Percentiles rank a stretch among this genome's conserved stretches.
These are phyloP conservation scores for Microctenopoma steveboyesi DNA, from an alignment of 2,797 vertebrate genomes.

Conservation along the genomic window DNA sequence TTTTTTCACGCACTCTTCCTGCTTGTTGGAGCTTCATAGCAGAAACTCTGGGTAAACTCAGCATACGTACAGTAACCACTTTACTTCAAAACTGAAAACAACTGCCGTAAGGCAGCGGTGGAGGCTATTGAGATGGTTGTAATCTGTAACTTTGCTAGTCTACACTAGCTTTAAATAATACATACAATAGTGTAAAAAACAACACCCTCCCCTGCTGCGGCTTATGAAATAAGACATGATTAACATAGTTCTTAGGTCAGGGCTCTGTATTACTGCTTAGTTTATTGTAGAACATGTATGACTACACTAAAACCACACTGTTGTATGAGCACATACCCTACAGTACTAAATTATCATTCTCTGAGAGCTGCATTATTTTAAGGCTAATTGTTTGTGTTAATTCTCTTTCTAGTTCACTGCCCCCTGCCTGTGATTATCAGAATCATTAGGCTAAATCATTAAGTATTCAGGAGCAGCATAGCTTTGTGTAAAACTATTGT, in stretches of 20 bases:
- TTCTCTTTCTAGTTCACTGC: conserved; percentile 46
- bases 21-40: too few relatives aligned
- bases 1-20: too few relatives aligned
- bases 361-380: conserved; percentile 34
- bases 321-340: background rate
- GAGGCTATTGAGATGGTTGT: too few relatives aligned
- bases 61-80: too few relatives aligned
- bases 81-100: too few relatives aligned
- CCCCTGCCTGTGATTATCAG: conserved; percentile 51
- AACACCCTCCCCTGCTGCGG: background rate
- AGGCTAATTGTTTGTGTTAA: conserved; percentile 58
- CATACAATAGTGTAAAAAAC: background rate
- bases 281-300: background rate
- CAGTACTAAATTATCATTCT: conserved; percentile 24
- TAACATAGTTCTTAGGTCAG: background rate
- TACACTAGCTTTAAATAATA: background rate
- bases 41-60: too few relatives aligned
- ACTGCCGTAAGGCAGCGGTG: too few relatives aligned
- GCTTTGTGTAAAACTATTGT: conserved; percentile 32
- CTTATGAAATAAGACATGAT: conserved; percentile 18
- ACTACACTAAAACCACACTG: conserved; percentile 3
- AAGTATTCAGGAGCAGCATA: conserved; percentile 37
- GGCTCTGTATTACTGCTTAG: background rate
- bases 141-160: too few relatives aligned
- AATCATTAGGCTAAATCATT: conserved; percentile 63